Evolutionary conservation across 2,797 vertebrate genomes (phyloP), one percentile per base, ranked within the genome.

Genomic region (Pelodytes ibericus): DNA sequence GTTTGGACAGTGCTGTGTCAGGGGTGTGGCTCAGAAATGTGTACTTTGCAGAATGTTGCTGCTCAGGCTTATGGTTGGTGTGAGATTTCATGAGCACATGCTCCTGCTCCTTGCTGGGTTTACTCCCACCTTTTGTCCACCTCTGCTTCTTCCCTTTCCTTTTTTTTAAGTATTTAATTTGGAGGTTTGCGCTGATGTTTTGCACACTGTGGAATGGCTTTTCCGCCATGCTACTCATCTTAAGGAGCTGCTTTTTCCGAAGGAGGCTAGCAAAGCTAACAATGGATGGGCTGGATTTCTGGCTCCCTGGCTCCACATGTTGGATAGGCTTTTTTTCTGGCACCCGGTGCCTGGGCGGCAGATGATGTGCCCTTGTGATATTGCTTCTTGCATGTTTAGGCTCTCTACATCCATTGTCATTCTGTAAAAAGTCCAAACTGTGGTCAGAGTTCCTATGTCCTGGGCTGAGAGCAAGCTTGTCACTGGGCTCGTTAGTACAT

Each of bases 141-240:
- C 95, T 92, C 59, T 94, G 93, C 70, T 95, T 91, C 82, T 94
- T 90, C 58, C 95, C 92, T 89, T 98, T 98, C 30, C 94, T 94
- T 80, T 96, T 98, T 87, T 96, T 98, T 9, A 96, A 86, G 1
- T 93, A 92, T 44, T 95, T 94, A 22, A 91, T 92, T 79, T 95
- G 91, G 66, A 89, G 81, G 82, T 83, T 60, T 59, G 84, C 0
- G 30, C 86, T 86, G 24, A 90, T 81, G 15, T 85, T 83, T 64
- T 90, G 89, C 2, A 84, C 66, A 65, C 86, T 86, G 72, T 87
- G 89, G 86, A 89, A 90, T 71, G 87, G 85, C 75, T 90, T 90
- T 24, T 92, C 91, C 0, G 90, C 80, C 71, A 84, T 80, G 0
- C 89, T 82, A 64, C 89, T 87, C 0, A 92, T 89, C 84, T 92